Conservation (phyloP, 2,797 vertebrate species). For the Eulemur mongoz region DNA sequence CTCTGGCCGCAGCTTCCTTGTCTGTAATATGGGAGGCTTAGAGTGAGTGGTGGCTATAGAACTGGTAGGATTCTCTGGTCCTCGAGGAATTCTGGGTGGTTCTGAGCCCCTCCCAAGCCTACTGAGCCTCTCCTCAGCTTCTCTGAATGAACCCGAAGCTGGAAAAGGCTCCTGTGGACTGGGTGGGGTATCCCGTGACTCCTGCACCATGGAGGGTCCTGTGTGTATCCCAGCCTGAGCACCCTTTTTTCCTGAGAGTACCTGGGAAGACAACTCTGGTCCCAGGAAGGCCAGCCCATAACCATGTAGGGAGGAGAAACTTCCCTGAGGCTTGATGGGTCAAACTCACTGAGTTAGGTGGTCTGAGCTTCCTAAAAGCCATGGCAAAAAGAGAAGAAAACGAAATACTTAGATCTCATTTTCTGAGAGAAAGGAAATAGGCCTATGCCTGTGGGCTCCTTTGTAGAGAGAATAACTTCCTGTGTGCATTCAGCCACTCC, state of each 20-base stretch:
- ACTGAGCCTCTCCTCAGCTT: not conserved
- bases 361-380: not conserved
- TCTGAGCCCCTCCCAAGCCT: not conserved
- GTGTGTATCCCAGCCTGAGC: not conserved
- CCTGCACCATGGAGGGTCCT: not conserved
- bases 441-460: not conserved
- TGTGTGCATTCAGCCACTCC: not conserved
- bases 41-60: not conserved
- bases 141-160: not conserved
- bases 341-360: not conserved
- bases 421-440: slow-evolving; percentile 20
- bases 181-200: not conserved
- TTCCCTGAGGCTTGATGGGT: not conserved
- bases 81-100: not conserved
- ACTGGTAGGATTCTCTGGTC: not conserved
- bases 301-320: not conserved
- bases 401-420: not conserved
- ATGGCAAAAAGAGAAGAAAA: not conserved
- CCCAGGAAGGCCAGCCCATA: not conserved
- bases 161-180: not conserved
- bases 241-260: not conserved
- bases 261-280: not conserved
- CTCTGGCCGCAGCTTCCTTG: not conserved
- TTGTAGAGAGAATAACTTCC: not conserved
- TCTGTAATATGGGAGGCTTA: not conserved